Conservation (phyloP, 2,113 vertebrate genomes). For the Otis tarda region DNA sequence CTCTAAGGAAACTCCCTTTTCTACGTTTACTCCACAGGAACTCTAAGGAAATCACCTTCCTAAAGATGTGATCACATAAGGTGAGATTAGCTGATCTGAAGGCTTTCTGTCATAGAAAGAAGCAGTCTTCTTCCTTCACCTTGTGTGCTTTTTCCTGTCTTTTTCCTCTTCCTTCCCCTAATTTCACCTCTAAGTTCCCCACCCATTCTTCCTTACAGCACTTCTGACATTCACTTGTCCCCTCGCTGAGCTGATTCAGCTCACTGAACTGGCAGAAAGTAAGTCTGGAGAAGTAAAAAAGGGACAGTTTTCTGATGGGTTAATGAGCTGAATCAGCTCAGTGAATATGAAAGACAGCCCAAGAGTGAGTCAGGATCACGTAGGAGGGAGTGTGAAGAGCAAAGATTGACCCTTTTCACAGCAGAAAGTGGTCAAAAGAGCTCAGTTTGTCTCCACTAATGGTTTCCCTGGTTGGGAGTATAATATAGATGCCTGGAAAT, state of each 20-base stretch:
- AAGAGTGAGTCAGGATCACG: slow-evolving; percentile 23
- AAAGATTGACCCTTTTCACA: neutral
- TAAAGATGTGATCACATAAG: neutral
- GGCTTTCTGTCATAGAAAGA: neutral
- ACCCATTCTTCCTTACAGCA: neutral
- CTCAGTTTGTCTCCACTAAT: neutral
- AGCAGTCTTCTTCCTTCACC: neutral
- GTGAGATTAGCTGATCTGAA: neutral
- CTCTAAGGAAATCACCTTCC: neutral
- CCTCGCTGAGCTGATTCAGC: neutral
- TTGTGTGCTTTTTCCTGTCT: neutral
- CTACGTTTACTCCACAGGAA: neutral
- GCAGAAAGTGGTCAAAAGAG: neutral
- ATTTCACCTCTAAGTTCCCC: neutral
- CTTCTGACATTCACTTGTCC: neutral
- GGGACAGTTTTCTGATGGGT: neutral
- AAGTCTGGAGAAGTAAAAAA: slow-evolving; percentile 5
- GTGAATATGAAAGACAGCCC: slow-evolving; percentile 23
- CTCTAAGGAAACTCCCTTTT: neutral
- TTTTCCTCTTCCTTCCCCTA: neutral
- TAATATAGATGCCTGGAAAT: neutral
- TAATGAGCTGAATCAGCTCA: slow-evolving; percentile 37
- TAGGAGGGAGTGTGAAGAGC: slow-evolving; percentile 9
- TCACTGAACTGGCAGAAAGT: slow-evolving; percentile 18
- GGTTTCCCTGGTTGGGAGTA: neutral